Evolutionary conservation across 2,113 vertebrate genomes (phyloP), one percentile per base, ranked within the genome.

Genomic region (Hoplias malabaricus): DNA sequence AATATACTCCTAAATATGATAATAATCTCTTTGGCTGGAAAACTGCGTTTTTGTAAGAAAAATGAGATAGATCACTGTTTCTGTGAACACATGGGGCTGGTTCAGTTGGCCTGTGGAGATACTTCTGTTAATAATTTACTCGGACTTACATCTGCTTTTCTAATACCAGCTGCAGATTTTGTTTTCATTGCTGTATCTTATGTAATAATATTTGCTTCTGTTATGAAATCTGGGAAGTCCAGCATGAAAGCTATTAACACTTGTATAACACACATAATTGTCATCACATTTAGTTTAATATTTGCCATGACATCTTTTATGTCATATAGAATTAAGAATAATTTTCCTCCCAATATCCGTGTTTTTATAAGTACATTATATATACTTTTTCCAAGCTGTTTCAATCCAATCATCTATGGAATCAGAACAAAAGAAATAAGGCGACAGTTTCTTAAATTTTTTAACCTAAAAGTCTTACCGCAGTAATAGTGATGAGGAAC

Each of bases 211-310:
- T 59, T 53, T 43, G 46, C 23, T 0, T 67, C 84, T 1, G 75
- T 85, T 54, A 72, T 84, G 69, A 4, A 80, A 38, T 79, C 82
- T 0, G 82, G 80, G 0, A 74, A 86, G 7, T 84, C 79, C 0
- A 75, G 83, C 13, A 16, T 40, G 9, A 91, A 89, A 16, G 90
- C 90, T 21, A 63, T 92, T 0, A 90, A 87, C 69, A 92, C 88
- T 0, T 90, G 92, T 7, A 23, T 87, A 34, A 93, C 92, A 2
- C 92, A 92, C 74, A 65, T 91, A 14, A 57, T 89, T 0, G 90
- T 91, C 29, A 73, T 91, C 78, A 3, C 75, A 8, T 1, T 84
- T 73, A 23, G 81, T 79, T 10, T 66, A 92, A 68, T 78, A 90
- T 73, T 78, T 82, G 57, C 25, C 33, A 83, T 0, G 80, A 76